Conservation (phyloP, 2,888 invertebrate genomes). For the Eristalis tenax region DNA sequence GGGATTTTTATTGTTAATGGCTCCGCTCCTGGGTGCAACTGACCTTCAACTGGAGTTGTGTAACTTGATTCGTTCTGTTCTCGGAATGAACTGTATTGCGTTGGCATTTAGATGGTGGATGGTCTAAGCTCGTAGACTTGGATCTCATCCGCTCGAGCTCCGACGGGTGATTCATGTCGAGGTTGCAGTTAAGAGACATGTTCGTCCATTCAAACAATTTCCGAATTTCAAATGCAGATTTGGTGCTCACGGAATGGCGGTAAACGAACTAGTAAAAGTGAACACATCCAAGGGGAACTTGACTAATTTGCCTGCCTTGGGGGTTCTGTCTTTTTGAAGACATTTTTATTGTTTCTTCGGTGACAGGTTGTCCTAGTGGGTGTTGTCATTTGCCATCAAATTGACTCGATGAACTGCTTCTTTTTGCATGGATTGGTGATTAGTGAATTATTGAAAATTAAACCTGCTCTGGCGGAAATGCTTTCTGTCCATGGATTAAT, state of each 20-base stretch:
- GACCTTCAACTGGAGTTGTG: slow-evolving; percentile 46
- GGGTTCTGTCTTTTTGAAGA: background rate
- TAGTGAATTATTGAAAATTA: too few species aligned
- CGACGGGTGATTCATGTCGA: background rate
- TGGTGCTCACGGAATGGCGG: background rate
- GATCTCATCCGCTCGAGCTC: too few species aligned
- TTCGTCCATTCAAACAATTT: background rate
- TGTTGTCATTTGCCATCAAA: too few species aligned
- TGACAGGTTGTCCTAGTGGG: too few species aligned
- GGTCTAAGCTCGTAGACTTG: too few species aligned
- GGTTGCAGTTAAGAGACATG: background rate
- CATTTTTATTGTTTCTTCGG: background rate
- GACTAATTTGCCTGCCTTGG: background rate
- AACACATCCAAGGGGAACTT: background rate
- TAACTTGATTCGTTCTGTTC: background rate
- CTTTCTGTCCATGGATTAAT: too few species aligned
- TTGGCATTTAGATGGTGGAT: background rate
- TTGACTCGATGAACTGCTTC: too few species aligned
- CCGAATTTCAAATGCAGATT: background rate
- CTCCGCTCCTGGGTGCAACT: background rate
- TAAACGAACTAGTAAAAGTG: background rate
- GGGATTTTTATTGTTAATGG: slow-evolving; percentile 20
- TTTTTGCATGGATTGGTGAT: too few species aligned
- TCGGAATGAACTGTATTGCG: background rate
- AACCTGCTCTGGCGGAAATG: too few species aligned